Percentiles rank a stretch among this genome's conserved stretches.
Conservation (phyloP, 2,888 invertebrate species). For the Harpagoxenus sublaevis region DNA sequence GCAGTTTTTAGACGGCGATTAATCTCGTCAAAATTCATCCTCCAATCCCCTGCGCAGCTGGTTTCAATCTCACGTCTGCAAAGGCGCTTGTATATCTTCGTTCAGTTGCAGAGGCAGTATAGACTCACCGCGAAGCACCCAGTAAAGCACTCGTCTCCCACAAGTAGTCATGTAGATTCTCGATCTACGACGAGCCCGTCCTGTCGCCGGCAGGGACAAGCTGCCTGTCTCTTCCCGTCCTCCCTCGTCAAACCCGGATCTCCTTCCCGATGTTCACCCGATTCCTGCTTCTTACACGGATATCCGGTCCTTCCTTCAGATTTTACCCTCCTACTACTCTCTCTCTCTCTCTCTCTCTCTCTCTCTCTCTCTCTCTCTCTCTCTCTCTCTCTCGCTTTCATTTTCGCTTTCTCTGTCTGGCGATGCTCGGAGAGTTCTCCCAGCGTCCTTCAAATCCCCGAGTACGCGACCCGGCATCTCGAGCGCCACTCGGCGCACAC, state of each 20-base stretch:
- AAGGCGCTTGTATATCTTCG: not conserved
- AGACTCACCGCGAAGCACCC: not conserved
- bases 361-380: not conserved
- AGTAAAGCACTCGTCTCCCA: not conserved
- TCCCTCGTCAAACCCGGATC: constrained; percentile 16
- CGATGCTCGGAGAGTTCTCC: constrained; percentile 3
- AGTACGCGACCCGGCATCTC: constrained; percentile 4
- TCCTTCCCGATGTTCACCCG: constrained; percentile 32
- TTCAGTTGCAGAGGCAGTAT: not conserved
- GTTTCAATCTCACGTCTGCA: constrained; percentile 2
- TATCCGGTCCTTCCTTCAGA: constrained; percentile 27
- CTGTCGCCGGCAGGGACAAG: constrained; percentile 44
- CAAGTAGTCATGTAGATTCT: constrained; percentile 42
- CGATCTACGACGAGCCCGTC: constrained; percentile 27
- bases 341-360: too few species aligned
- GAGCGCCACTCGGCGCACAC: constrained; percentile 40
- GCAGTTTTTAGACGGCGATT: not conserved
- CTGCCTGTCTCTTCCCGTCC: constrained; percentile 25
- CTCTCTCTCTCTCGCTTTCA: not conserved
- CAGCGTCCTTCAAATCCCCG: not conserved
- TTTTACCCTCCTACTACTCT: not conserved
- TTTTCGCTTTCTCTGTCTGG: not conserved
- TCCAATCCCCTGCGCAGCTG: not conserved
- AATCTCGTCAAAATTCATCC: not conserved
- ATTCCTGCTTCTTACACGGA: constrained; percentile 25